Evolutionary conservation across 2,888 invertebrate genomes (phyloP).

Genomic region (Nomada hirtipes): DNA sequence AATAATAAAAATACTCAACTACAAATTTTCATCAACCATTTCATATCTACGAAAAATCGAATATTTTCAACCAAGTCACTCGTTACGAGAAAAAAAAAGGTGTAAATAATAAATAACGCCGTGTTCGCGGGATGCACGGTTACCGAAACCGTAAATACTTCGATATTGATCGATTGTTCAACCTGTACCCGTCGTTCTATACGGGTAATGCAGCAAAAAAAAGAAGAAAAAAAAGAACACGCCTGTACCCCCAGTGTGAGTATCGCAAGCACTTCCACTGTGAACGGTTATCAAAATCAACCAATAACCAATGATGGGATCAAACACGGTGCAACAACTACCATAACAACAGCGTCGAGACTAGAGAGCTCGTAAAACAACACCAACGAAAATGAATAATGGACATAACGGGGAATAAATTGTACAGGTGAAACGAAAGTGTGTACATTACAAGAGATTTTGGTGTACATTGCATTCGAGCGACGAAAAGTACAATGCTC

Average conservation of each 20-base stretch:
- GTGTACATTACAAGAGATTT: neutral
- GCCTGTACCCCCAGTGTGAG: constrained; percentile 14
- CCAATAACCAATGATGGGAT: constrained; percentile 22
- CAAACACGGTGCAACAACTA: constrained; percentile 61
- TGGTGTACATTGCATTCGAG: constrained; percentile 28
- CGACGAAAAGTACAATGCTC: constrained; percentile 26
- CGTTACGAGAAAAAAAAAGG: neutral
- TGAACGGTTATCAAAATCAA: constrained; percentile 22
- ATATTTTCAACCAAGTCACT: too few species aligned
- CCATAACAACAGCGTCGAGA: constrained; percentile 44
- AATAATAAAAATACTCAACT: too few species aligned
- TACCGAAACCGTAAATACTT: neutral
- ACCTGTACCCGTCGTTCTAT: constrained; percentile 2
- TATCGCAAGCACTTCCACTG: constrained; percentile 40
- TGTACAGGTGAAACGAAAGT: neutral
- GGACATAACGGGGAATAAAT: neutral
- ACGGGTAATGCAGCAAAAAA: constrained; percentile 11
- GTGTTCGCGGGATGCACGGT: neutral
- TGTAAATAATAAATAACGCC: constrained; percentile 4
- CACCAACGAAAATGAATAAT: constrained; percentile 1
- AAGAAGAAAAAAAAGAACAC: neutral
- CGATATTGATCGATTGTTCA: constrained; percentile 10
- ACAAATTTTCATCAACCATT: too few species aligned
- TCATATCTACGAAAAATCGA: too few species aligned
- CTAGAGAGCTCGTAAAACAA: constrained; percentile 29